phyloP scores from a whole-genome alignment of 2,888 invertebrate genomes.

The Drosophila picticornis region DNA sequence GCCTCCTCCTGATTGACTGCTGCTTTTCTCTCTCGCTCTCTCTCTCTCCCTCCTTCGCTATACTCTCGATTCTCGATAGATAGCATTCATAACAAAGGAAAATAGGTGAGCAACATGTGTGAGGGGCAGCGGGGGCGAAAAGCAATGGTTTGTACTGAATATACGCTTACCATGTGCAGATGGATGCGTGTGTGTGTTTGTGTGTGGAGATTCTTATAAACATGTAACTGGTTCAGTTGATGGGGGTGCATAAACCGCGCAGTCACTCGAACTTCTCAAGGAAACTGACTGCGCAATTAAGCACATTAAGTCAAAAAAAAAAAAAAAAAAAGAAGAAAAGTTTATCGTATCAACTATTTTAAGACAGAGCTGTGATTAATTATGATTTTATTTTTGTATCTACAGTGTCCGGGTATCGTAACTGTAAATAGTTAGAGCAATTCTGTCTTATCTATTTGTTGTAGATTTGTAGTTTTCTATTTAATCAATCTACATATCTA shows the following conservation, averaged over 20 bases:
- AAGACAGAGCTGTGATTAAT: neutral
- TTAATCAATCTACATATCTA: neutral
- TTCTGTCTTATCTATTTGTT: neutral
- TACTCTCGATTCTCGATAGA: conserved; percentile 17
- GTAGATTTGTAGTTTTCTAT: neutral
- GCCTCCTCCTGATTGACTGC: conserved; percentile 19
- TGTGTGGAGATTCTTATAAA: neutral
- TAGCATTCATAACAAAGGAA: neutral
- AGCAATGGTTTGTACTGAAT: conserved; percentile 16
- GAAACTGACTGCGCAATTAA: conserved; percentile 34
- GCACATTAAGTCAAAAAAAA: conserved; percentile 4
- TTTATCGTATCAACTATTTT: conserved; percentile 14
- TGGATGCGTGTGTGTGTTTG: neutral
- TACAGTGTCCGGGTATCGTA: neutral
- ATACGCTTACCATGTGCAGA: neutral
- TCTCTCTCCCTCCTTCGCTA: neutral
- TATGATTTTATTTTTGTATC: neutral
- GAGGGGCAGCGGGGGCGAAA: neutral
- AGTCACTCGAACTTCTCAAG: conserved; percentile 14
- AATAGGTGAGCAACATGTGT: neutral
- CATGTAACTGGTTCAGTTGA: conserved; percentile 1
- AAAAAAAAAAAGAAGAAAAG: neutral
- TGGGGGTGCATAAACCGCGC: conserved; percentile 6
- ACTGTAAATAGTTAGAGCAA: neutral
- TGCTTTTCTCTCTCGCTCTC: neutral